These are phyloP conservation scores for Macaca fascicularis DNA, from an alignment of 2,113 vertebrate species.

Conservation along the genomic window T2T-MFA8v1.1 NC_088387.1:60612501-60613000, in stretches of 20 bases:
- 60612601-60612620: not conserved
- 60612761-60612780: conserved; percentile 96
- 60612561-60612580: too few species aligned
- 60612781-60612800: conserved; percentile 97
- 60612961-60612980: conserved; percentile 98
- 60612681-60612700: not conserved
- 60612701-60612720: conserved; percentile 54
- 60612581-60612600: too few species aligned
- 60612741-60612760: conserved; percentile 94
- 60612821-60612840: conserved; percentile 98
- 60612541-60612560: too few species aligned
- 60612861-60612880: conserved; percentile 88
- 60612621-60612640: conserved; percentile 16
- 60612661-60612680: conserved; percentile 35
- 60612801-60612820: conserved; percentile 99
- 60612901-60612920: not conserved
- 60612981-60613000: conserved; percentile 99
- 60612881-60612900: conserved; percentile 24
- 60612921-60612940: conserved; percentile 67
- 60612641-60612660: not conserved
- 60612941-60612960: conserved; percentile 90
- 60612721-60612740: conserved; percentile 72
- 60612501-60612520: too few species aligned
- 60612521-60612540: too few species aligned
- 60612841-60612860: conserved; percentile 99